Percentiles rank a stretch among this genome's conserved stretches.
Evolutionary conservation across 2,113 vertebrate genomes (phyloP).

Genomic region (Psittacula cyanocephala): DNA sequence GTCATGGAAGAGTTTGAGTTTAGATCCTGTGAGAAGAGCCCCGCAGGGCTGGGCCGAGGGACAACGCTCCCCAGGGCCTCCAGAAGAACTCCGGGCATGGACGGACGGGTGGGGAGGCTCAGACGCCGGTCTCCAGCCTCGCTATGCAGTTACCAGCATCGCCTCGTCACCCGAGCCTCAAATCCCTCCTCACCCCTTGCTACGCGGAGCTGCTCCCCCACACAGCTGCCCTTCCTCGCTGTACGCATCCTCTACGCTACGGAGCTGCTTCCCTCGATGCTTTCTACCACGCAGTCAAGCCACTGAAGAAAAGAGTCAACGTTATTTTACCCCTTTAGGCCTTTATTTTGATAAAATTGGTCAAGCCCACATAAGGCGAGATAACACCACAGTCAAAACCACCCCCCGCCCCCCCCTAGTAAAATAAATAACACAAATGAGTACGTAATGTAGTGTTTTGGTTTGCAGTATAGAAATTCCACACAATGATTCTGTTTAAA

Average conservation of each 20-base stretch:
- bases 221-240: fast-evolving
- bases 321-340: slow-evolving; percentile 27
- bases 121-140: not conserved
- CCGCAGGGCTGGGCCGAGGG: not conserved
- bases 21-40: fast-evolving
- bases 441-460: slow-evolving; percentile 66
- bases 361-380: slow-evolving; percentile 67
- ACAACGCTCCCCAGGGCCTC: not conserved
- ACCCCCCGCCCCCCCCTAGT: not conserved
- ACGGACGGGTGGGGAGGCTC: fast-evolving
- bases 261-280: not conserved
- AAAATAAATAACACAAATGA: slow-evolving; percentile 64
- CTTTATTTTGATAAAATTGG: slow-evolving; percentile 66
- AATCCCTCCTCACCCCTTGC: fast-evolving
- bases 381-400: slow-evolving; percentile 53
- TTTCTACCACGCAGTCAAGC: fast-evolving
- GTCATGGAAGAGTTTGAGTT: fast-evolving
- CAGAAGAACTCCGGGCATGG: fast-evolving
- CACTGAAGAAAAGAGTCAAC: not conserved
- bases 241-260: fast-evolving
- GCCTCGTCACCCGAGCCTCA: fast-evolving
- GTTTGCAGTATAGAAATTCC: slow-evolving; percentile 66
- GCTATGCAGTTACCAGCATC: fast-evolving
- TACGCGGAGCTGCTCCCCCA: fast-evolving
- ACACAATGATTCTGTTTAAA: slow-evolving; percentile 64